Base-by-base conservation (phyloP, 1,140 invertebrate species). In the Atta cephalotes region DNA sequence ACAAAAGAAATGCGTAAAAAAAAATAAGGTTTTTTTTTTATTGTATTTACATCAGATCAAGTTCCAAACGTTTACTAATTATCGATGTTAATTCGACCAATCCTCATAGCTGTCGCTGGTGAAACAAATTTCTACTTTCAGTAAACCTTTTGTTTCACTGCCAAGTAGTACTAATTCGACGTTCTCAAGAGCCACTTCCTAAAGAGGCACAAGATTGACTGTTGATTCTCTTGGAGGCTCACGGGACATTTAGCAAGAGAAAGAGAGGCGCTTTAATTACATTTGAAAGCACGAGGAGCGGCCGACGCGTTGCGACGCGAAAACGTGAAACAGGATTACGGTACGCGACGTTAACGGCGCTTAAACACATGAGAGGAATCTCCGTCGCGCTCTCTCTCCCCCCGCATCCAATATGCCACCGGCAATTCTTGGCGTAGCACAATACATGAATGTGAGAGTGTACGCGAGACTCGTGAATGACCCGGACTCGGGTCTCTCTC, bases 291-390 rank as follows among this genome's bases (percentile, higher is more conserved):
- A 35, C 53, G 53, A 39, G 31, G n/a, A 21, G 16, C 45, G 39
- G n/a, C n/a, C 65, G 65, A n/a, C 49, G 66, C 21, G 78, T 87
- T 74, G 86, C 63, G 63, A 45, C 65, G 60, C 31, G 78, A 89
- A 87, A 89, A 89, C 85, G 74, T 49, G 60, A 66, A 72, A 82
- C 72, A 78, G 88, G 76, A 89, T 90, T 90, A 90, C 76, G 51
- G 88, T 68, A 82, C 62, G 78, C 72, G 79, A 89, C 76, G 88
- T 49, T 89, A 89, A 89, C 89, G 89, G 86, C 89, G 70, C 76
- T 87, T 45, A 63, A 89, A 84, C 68, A 85, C 62, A 87, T 60
- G 79, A 79, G 78, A 74, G 72, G 74, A 74, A 85, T 87, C 53
- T 70, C 66, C 21, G 60, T 12, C 58, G 31, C 0, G 18, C 16